A percentile compares a stretch with the other conserved stretches of the same genome.
These are phyloP conservation scores for Tipula unca DNA, from an alignment of 2,888 invertebrate genomes.

Conservation along the genomic window DNA sequence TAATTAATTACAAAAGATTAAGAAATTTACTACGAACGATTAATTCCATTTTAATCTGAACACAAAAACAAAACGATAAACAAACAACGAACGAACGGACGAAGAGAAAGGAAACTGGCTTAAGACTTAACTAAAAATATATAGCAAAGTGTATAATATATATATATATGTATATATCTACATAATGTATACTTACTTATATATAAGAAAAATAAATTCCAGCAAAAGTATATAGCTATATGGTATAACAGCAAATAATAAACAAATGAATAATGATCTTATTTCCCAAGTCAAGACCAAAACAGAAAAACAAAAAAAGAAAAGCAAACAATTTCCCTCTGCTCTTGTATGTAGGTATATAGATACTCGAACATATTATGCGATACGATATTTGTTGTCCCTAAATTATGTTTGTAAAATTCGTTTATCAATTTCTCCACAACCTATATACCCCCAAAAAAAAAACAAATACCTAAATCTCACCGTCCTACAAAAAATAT, in stretches of 20 bases:
- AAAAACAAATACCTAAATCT: background rate
- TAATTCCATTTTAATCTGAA: background rate
- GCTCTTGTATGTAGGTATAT: background rate
- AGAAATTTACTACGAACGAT: background rate
- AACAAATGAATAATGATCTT: conserved; percentile 14
- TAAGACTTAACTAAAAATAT: background rate
- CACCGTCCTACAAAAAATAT: background rate
- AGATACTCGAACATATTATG: background rate
- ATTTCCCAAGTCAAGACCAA: background rate
- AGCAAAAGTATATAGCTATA: background rate
- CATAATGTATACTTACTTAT: background rate
- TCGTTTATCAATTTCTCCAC: background rate
- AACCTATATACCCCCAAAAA: background rate
- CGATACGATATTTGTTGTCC: background rate
- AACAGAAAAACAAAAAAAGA: background rate
- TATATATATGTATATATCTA: background rate
- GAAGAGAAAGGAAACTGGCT: background rate
- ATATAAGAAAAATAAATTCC: background rate
- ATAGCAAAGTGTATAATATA: background rate
- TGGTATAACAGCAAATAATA: background rate
- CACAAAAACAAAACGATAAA: background rate
- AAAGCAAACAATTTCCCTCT: background rate
- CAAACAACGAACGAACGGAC: background rate
- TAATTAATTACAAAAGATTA: conserved; percentile 4
- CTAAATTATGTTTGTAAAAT: background rate